Conservation (phyloP, 2,113 vertebrate genomes). For the Mus pahari region DNA sequence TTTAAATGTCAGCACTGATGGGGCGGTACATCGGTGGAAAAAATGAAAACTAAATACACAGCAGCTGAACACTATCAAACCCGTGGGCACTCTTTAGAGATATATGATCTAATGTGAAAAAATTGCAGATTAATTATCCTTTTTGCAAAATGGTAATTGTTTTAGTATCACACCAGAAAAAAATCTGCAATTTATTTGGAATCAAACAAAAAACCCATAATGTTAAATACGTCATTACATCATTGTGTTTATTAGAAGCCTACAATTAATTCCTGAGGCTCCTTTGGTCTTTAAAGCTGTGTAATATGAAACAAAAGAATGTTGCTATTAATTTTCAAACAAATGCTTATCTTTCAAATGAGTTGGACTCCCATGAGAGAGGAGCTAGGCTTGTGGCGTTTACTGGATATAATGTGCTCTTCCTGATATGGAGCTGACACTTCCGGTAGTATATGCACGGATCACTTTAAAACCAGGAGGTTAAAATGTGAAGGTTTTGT, state of each 20-base stretch:
- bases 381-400: conserved; percentile 55
- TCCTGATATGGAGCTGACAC: conserved; percentile 10
- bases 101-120: conserved; percentile 94
- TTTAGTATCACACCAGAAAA: conserved; percentile 91
- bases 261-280: conserved; percentile 89
- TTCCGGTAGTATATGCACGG: background rate
- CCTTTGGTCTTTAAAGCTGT: conserved; percentile 81
- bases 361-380: conserved; percentile 42
- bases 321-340: conserved; percentile 81
- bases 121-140: conserved; percentile 96
- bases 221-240: conserved; percentile 90
- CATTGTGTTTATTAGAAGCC: conserved; percentile 91
- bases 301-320: conserved; percentile 86
- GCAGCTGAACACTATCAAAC: conserved; percentile 91
- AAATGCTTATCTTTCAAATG: conserved; percentile 73
- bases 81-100: conserved; percentile 88
- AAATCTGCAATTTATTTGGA: conserved; percentile 93
- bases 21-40: conserved; percentile 88
- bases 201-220: conserved; percentile 88
- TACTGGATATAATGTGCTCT: background rate
- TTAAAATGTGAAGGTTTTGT: conserved; percentile 45
- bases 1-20: conserved; percentile 98
- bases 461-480: background rate
- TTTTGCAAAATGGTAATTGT: conserved; percentile 94
- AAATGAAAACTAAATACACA: conserved; percentile 90